These are phyloP conservation scores for Hephaestus fuliginosus DNA, from an alignment of 2,797 vertebrate genomes.

Conservation along the genomic window DNA sequence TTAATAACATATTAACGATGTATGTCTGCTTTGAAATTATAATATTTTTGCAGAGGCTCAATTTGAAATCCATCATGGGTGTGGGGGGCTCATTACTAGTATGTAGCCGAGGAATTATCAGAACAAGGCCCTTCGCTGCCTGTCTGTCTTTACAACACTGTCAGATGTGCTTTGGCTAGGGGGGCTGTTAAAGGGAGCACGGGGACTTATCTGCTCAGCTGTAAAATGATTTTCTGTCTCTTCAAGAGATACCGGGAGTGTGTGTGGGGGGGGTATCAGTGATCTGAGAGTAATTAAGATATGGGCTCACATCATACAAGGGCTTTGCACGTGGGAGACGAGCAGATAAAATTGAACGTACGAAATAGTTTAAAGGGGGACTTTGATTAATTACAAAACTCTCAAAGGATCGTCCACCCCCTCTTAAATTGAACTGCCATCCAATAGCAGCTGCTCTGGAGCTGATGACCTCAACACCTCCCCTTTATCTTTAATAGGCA, in stretches of 20 bases:
- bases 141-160: constrained; percentile 79
- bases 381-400: constrained; percentile 85
- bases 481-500: constrained; percentile 78
- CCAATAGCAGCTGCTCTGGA: constrained; percentile 63
- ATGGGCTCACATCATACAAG: constrained; percentile 80
- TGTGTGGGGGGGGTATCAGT: constrained; percentile 76
- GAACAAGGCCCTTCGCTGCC: constrained; percentile 69
- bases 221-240: constrained; percentile 87
- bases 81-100: constrained; percentile 67
- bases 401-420: constrained; percentile 70
- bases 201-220: constrained; percentile 84
- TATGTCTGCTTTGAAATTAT: constrained; percentile 71
- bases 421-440: constrained; percentile 69
- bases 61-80: constrained; percentile 76
- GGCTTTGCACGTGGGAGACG: constrained; percentile 75
- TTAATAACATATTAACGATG: constrained; percentile 77
- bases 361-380: constrained; percentile 77
- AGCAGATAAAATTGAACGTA: constrained; percentile 79
- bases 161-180: constrained; percentile 76
- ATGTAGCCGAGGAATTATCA: constrained; percentile 70
- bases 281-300: constrained; percentile 87
- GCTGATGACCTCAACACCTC: constrained; percentile 75
- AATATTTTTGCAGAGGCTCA: constrained; percentile 73
- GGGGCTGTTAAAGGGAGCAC: constrained; percentile 75
- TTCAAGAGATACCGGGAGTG: constrained; percentile 68